Evolutionary conservation across 2,797 vertebrate genomes (phyloP).

Genomic region (Anas bernieri): DNA sequence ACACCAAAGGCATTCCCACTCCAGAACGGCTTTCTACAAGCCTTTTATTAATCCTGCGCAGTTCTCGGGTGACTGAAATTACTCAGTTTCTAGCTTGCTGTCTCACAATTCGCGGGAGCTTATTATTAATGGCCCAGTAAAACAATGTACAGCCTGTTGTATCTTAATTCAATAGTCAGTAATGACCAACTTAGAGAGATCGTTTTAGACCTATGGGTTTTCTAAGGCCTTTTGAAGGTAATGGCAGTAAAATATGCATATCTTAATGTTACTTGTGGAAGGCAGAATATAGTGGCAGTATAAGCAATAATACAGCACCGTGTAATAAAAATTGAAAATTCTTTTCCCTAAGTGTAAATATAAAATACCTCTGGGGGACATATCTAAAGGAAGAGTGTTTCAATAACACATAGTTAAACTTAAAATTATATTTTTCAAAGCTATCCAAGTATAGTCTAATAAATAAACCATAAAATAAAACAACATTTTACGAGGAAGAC

Average conservation of each 20-base stretch:
- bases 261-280: slow-evolving; percentile 67
- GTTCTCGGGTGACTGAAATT: slow-evolving; percentile 61
- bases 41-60: slow-evolving; percentile 33
- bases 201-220: slow-evolving; percentile 59
- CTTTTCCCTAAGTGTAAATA: slow-evolving; percentile 71
- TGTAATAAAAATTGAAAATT: slow-evolving; percentile 71
- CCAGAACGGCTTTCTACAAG: slow-evolving; percentile 9
- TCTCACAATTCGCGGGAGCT: slow-evolving; percentile 51
- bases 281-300: slow-evolving; percentile 65
- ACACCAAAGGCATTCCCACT: background rate
- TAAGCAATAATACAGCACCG: slow-evolving; percentile 62
- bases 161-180: slow-evolving; percentile 68
- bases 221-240: slow-evolving; percentile 71
- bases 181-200: slow-evolving; percentile 65
- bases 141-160: slow-evolving; percentile 72
- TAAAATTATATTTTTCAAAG: slow-evolving; percentile 75
- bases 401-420: slow-evolving; percentile 73
- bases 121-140: slow-evolving; percentile 74
- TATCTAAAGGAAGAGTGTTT: slow-evolving; percentile 72
- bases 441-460: slow-evolving; percentile 66
- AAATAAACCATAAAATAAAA: slow-evolving; percentile 80
- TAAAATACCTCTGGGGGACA: slow-evolving; percentile 71
- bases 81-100: slow-evolving; percentile 40
- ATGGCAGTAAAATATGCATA: slow-evolving; percentile 71
- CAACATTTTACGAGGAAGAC: slow-evolving; percentile 67